These are phyloP conservation scores for Entomobrya proxima DNA, from an alignment of 2,888 invertebrate genomes.

Conservation along the genomic window DNA sequence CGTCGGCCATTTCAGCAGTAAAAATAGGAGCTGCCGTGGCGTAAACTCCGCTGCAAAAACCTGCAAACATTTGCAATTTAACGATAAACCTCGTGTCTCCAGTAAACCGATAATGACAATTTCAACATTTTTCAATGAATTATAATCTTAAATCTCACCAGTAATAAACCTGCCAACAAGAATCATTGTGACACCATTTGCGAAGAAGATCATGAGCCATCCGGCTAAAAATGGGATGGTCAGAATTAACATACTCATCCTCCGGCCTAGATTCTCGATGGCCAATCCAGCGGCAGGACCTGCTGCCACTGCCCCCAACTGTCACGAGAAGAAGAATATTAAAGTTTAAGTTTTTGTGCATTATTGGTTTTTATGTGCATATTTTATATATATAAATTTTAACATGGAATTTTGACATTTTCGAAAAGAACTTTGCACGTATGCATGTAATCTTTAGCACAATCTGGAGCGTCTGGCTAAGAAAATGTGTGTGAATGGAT, in stretches of 20 bases:
- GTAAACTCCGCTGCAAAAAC: constrained; percentile 88
- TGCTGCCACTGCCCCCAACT: constrained; percentile 71
- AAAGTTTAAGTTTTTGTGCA: background rate
- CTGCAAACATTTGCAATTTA: too few relatives aligned
- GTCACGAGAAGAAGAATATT: background rate
- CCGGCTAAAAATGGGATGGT: constrained; percentile 75
- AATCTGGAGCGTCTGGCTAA: too few relatives aligned
- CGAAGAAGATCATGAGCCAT: constrained; percentile 77
- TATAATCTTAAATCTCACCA: constrained; percentile 52
- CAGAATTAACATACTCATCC: constrained; percentile 67
- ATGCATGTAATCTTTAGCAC: too few relatives aligned
- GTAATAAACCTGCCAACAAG: constrained; percentile 78
- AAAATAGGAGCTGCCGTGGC: constrained; percentile 91
- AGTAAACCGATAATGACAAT: background rate
- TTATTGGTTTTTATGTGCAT: background rate
- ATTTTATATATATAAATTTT: too few relatives aligned
- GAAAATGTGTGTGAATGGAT: too few relatives aligned
- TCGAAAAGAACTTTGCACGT: too few relatives aligned
- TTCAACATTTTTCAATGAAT: background rate
- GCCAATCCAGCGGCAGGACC: constrained; percentile 71
- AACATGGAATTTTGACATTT: too few relatives aligned
- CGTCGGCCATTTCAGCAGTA: constrained; percentile 90
- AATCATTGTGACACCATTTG: constrained; percentile 77
- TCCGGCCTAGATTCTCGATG: constrained; percentile 70
- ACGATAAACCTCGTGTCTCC: background rate